These are phyloP conservation scores for Oeneis ivallda DNA, from an alignment of 2,888 invertebrate species.

Conservation along the genomic window DNA sequence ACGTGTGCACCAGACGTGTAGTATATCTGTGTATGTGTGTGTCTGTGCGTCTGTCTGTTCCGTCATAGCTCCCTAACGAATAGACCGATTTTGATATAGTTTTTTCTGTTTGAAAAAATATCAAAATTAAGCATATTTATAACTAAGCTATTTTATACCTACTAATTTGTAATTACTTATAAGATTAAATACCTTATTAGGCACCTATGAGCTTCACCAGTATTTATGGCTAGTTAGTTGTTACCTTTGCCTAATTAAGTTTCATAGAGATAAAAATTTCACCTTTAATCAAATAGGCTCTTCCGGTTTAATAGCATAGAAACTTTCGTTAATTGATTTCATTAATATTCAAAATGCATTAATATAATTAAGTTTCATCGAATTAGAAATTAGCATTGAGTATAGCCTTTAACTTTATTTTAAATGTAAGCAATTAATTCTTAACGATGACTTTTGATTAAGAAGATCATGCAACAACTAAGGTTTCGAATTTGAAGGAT, in stretches of 20 bases:
- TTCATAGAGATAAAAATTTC: not conserved
- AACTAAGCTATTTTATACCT: too few relatives aligned
- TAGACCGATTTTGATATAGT: too few relatives aligned
- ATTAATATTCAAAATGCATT: not conserved
- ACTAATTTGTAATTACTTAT: too few relatives aligned
- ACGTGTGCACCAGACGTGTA: too few relatives aligned
- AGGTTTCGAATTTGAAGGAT: slow-evolving; percentile 15
- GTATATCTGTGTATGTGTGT: too few relatives aligned
- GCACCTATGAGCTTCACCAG: not conserved
- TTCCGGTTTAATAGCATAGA: not conserved
- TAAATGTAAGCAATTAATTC: not conserved
- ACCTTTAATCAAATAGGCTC: not conserved
- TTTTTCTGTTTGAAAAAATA: too few relatives aligned
- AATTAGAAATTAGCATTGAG: not conserved
- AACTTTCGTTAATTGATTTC: not conserved
- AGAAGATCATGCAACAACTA: not conserved
- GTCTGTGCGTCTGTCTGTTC: too few relatives aligned
- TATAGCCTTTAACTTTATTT: not conserved
- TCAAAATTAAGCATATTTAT: too few relatives aligned
- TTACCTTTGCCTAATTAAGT: too few relatives aligned
- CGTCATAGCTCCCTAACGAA: too few relatives aligned
- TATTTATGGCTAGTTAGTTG: too few relatives aligned
- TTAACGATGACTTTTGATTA: not conserved
- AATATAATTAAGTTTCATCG: not conserved
- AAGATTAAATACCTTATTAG: not conserved